Base-by-base conservation (phyloP, 2,113 vertebrate genomes). In the Eretmochelys imbricata region DNA sequence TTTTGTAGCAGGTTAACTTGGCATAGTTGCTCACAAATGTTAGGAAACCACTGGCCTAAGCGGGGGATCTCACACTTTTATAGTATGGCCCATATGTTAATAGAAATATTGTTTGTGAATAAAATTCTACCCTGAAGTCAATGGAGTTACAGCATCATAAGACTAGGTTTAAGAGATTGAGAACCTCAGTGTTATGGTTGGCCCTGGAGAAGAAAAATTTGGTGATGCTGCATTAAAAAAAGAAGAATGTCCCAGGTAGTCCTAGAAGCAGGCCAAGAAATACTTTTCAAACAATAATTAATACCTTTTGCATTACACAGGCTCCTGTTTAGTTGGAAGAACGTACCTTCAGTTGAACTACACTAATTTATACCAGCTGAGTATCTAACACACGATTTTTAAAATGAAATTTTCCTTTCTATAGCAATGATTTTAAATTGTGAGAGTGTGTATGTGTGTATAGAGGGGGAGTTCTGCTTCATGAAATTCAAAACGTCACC, bases 241-340 rank as follows among this genome's bases (percentile, higher is more conserved):
- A 25, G 6, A 76, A 25, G 6, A 48, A 38, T 29, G 49, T 84
- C 72, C 11, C 24, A 46, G n/a, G 38, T 42, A 75, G 69, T 38
- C 69, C 11, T 1, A 51, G 24, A 12, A 76, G 2, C 7, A 51
- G n/a, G 19, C 51, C 92, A 54, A 82, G 80, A 8, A 48, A 9
- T 17, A 3, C 6, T 25, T 75, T 75, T 42, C 8, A 53, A 85
- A 20, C 11, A 82, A n/a, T 1, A 24, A 29, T 72, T 88, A 89
- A 16, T 10, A 57, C 10, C 17, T 17, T 25, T 19, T 46, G 17
- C 55, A 46, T 29, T 4, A 24, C 5, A 38, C 0, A 0, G 2
- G 11, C 38, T 89, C 62, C 76, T 2, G 4, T 80, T 86, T 16
- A 84, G 75, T 3, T 84, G 82, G 91, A 90, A n/a, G 65, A 81